Conservation (phyloP, 2,113 vertebrate genomes). For the Garra rufa region DNA sequence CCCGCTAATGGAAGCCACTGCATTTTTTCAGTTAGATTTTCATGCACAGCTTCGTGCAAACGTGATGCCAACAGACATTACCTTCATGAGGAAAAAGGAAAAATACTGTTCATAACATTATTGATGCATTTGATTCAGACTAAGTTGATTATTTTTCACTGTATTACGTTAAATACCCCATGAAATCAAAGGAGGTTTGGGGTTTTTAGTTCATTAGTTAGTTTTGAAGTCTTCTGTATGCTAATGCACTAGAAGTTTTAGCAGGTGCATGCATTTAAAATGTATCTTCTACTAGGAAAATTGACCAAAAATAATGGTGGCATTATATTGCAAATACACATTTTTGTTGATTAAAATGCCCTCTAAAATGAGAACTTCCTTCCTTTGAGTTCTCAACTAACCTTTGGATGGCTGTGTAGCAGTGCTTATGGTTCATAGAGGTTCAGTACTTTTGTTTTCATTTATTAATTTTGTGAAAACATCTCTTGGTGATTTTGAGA, state of each 20-base stretch:
- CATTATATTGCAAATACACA: neutral
- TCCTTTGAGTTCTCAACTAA: too few species aligned
- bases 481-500: too few species aligned
- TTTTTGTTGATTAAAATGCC: too few species aligned
- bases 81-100: slow-evolving; percentile 52
- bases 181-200: neutral
- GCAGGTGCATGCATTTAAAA: too few species aligned
- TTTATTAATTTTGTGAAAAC: too few species aligned
- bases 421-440: too few species aligned
- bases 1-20: slow-evolving; percentile 97
- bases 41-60: slow-evolving; percentile 87
- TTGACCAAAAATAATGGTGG: neutral
- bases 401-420: too few species aligned
- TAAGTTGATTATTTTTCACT: too few species aligned
- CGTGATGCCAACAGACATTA: slow-evolving; percentile 80
- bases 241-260: too few species aligned
- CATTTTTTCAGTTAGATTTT: slow-evolving; percentile 94
- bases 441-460: too few species aligned
- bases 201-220: neutral
- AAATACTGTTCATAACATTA: slow-evolving; percentile 29
- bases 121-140: neutral
- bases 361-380: too few species aligned
- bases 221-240: neutral
- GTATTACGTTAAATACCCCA: neutral
- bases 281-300: too few species aligned